A percentile compares a stretch with the other conserved stretches of the same genome.
Evolutionary conservation across 2,113 vertebrate genomes (phyloP).

Genomic region (Zapus hudsonius): DNA sequence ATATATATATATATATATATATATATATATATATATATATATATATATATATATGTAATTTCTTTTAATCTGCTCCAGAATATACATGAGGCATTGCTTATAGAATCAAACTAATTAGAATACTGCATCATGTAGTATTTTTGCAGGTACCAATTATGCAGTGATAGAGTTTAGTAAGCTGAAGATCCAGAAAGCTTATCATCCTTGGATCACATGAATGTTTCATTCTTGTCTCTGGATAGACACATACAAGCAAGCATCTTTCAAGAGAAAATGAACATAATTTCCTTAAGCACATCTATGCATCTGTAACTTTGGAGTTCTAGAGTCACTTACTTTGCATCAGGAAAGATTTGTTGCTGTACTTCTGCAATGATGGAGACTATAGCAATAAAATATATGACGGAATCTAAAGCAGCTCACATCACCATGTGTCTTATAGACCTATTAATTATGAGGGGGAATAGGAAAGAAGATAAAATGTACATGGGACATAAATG

Average conservation of each 20-base stretch:
- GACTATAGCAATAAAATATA: conserved; percentile 57
- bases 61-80: background rate
- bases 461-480: conserved; percentile 63
- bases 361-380: conserved; percentile 53
- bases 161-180: background rate
- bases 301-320: background rate
- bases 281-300: conserved; percentile 10
- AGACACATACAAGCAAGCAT: background rate
- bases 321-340: conserved; percentile 24
- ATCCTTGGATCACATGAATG: background rate
- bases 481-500: conserved; percentile 67
- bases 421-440: conserved; percentile 53
- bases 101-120: background rate
- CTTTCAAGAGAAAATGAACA: conserved; percentile 6
- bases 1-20: background rate
- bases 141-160: background rate
- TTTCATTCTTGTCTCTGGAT: background rate
- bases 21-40: background rate
- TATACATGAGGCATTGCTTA: background rate
- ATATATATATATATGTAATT: background rate
- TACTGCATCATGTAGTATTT: background rate
- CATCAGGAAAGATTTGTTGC: conserved; percentile 22
- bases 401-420: conserved; percentile 48
- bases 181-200: background rate
- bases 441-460: conserved; percentile 59